Conservation (phyloP, 2,113 vertebrate species). For the Ctenomys sociabilis region DNA sequence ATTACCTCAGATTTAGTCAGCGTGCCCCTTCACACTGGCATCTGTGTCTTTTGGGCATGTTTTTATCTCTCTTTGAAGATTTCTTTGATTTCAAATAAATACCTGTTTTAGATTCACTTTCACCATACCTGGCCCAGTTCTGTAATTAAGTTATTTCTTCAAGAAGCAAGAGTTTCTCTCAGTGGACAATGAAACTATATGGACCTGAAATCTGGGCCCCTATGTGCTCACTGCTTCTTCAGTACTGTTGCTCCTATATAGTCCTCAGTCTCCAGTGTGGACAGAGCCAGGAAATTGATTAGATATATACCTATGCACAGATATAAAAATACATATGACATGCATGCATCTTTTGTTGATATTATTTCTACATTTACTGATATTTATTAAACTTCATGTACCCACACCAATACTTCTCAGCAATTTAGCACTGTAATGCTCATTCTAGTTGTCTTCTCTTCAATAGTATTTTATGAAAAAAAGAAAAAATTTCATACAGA, state of each 20-base stretch:
- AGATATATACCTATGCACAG: not conserved
- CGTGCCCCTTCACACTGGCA: not conserved
- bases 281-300: not conserved
- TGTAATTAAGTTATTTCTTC: not conserved
- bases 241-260: not conserved
- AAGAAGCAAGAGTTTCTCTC: constrained; percentile 4
- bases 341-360: not conserved
- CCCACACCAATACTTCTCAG: not conserved
- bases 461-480: not conserved
- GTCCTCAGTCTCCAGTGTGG: not conserved
- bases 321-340: not conserved
- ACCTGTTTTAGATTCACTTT: constrained; percentile 35
- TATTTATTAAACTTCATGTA: constrained; percentile 3
- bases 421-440: not conserved
- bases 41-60: not conserved
- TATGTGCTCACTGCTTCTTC: not conserved
- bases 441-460: not conserved
- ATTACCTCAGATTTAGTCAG: not conserved
- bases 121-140: constrained; percentile 6
- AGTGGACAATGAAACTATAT: not conserved
- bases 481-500: not conserved
- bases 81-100: constrained; percentile 29
- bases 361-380: not conserved
- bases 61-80: constrained; percentile 22
- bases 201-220: not conserved